Base-by-base conservation (phyloP, 30 jellyfish, hydroid and myxozoan genomes). In the Nemopilema nomurai region DNA sequence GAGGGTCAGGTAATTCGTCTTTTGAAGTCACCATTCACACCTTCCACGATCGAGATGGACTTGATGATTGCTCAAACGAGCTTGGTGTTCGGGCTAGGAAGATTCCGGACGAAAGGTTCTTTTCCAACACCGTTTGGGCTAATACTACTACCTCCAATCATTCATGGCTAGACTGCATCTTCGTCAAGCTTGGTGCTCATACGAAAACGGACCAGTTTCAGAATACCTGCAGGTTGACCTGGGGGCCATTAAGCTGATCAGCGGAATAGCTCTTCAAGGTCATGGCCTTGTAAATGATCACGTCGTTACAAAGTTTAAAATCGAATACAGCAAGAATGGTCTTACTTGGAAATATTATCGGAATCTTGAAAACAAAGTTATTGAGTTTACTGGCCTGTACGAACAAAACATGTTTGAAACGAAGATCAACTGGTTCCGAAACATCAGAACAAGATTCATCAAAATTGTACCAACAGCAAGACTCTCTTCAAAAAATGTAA, bases 31-130 rank as follows among this genome's bases (percentile, higher is more conserved):
- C 24, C 51, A 84, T 84, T 31, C 20, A 65, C 27, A 64, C 67
- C 4, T 84, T 62, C 62, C 57, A 49, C 16, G 93, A 84, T 0
- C 69, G 75, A 26, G 62, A 80, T 17, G 82, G 71, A 17, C 26
- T 4, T 27, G 87, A 76, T 33, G 93, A 84, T 28, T 84, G 93
- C 49, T 72, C 87, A 19, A 71, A 74, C 0, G 93, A 84, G 49
- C 49, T 84, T 73, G 93, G 93, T 6, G 23, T 84, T 8, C 32
- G 84, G 23, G 62, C 83, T 0, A 67, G 77, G 3, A 49, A 74
- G 51, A 23, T 84, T 0, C 87, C 87, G n/a, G 87, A 84, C 32
- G 57, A 76, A 3, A 66, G 82, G 49, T 84, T 84, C 31, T 20
- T 67, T 52, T 87, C 93, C 13, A n/a, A 57, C 25, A 21, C 50